Evolutionary conservation across 1,140 invertebrate genomes (phyloP), one percentile per base, ranked within the genome.

Genomic region (Leucophenga varia): DNA sequence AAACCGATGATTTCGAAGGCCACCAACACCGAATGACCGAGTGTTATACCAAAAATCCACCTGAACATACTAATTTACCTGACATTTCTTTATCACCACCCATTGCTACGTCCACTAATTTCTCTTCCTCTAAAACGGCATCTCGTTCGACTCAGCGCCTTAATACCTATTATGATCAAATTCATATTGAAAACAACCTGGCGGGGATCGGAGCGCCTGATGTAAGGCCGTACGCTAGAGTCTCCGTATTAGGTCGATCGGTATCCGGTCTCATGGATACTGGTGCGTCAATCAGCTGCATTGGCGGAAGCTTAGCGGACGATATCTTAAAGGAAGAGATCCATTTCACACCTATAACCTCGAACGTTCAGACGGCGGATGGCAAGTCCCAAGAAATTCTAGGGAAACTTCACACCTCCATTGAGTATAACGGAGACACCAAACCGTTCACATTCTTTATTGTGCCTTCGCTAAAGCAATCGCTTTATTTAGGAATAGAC

Each of bases 231-330:
- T n/a, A n/a, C n/a, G n/a, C n/a, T n/a, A n/a, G n/a, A n/a, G n/a
- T n/a, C n/a, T n/a, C 43, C 43, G n/a, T 44, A 32, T 32, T 18
- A 44, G 10, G 20, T 44, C 3, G 2, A 34, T 35, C 17, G 43
- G 30, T 2, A 6, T 44, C 12, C 12, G 28, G 1, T 18, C 22
- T 3, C 16, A 2, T n/a, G n/a, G n/a, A n/a, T n/a, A n/a, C n/a
- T n/a, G 21, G 12, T 12, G 12, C 31, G n/a, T 20, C 37, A 10
- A 19, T 12, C 7, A 39, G 14, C 35, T 30, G n/a, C 20, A 30
- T 13, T 30, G n/a, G 8, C 7, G 3, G 31, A 17, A 18, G 19
- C 25, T 2, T 9, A 9, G 14, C 13, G 6, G 4, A 8, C 30
- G 17, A 20, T 14, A 7, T 10, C 17, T 34, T n/a, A 41, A 22